phyloP scores from a whole-genome alignment of 2,888 invertebrate genomes.

The Leptinotarsa haldemani region DNA sequence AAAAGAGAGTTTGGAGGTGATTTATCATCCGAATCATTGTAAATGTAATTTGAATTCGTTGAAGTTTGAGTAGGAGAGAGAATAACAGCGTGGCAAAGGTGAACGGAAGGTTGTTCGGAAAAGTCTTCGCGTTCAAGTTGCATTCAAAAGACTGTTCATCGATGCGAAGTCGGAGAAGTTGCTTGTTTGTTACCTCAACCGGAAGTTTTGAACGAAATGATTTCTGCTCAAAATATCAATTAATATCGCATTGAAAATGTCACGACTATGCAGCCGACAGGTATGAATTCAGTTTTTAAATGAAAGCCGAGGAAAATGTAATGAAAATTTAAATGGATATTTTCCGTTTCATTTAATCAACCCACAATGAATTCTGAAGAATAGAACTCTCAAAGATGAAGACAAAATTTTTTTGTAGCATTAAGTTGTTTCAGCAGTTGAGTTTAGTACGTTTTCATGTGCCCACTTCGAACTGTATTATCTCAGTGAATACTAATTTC shows the following conservation, averaged over 20 bases:
- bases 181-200: not conserved
- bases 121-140: not conserved
- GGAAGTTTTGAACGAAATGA: not conserved
- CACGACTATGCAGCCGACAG: not conserved
- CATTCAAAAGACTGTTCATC: constrained; percentile 3
- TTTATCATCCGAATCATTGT: constrained; percentile 19
- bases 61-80: not conserved
- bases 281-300: not conserved
- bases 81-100: not conserved
- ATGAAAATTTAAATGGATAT: not conserved
- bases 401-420: too few species aligned
- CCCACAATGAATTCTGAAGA: too few species aligned
- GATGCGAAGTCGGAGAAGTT: not conserved
- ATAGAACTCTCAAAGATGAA: too few species aligned
- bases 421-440: too few species aligned
- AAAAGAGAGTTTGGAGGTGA: constrained; percentile 26
- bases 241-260: not conserved
- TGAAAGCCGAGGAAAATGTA: not conserved
- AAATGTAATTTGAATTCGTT: constrained; percentile 24
- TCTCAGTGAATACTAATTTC: too few species aligned
- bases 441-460: too few species aligned
- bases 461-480: too few species aligned
- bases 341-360: not conserved
- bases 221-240: not conserved
- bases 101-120: constrained; percentile 3